A percentile compares a stretch with the other conserved stretches of the same genome.
These are phyloP conservation scores for Mimumesa dahlbomi DNA, from an alignment of 2,888 invertebrate genomes.

Conservation along the genomic window DNA sequence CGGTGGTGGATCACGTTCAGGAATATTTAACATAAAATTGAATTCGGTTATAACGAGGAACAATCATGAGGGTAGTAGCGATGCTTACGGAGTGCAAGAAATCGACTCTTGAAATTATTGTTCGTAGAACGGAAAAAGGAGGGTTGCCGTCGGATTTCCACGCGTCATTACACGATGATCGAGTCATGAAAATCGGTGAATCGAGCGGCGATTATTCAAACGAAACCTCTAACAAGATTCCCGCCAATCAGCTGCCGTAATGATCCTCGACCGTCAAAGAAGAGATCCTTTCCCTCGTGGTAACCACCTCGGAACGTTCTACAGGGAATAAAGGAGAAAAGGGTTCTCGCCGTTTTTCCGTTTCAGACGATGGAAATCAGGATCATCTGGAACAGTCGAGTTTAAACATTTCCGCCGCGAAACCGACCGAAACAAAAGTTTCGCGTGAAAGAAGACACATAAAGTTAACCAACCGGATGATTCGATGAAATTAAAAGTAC, in stretches of 20 bases:
- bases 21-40: constrained; percentile 78
- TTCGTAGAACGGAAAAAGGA: constrained; percentile 38
- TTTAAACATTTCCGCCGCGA: not conserved
- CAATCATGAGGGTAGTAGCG: constrained; percentile 56
- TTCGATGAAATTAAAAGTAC: too few relatives aligned
- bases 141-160: constrained; percentile 66
- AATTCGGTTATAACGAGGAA: constrained; percentile 76
- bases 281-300: constrained; percentile 41
- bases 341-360: constrained; percentile 38
- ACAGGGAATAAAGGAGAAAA: constrained; percentile 46
- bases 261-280: constrained; percentile 66
- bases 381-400: constrained; percentile 9
- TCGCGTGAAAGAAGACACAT: constrained; percentile 5
- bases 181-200: constrained; percentile 77
- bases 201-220: constrained; percentile 77
- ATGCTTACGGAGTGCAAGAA: constrained; percentile 45
- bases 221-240: constrained; percentile 78
- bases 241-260: constrained; percentile 76
- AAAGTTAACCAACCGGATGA: too few relatives aligned
- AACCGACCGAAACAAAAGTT: not conserved
- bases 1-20: constrained; percentile 68
- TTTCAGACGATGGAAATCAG: constrained; percentile 22
- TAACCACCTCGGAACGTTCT: constrained; percentile 35
- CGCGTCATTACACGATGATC: constrained; percentile 78
- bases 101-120: constrained; percentile 60